Evolutionary conservation across 2,797 vertebrate genomes (phyloP).

Genomic region (Notamacropus eugenii): DNA sequence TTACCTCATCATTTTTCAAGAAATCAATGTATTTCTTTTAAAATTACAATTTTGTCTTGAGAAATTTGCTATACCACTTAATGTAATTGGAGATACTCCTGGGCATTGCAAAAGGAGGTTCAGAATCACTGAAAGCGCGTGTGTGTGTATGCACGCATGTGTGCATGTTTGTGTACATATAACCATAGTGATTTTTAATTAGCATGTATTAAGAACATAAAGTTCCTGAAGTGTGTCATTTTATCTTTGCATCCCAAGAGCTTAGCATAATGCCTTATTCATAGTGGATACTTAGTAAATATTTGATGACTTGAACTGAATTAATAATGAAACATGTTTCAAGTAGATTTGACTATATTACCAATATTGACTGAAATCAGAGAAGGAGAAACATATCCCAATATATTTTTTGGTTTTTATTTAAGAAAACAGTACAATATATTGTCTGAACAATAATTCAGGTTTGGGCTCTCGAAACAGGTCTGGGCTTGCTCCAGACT

Average conservation of each 20-base stretch:
- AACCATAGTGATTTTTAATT: background rate
- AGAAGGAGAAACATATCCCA: conserved; percentile 37
- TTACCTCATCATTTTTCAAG: background rate
- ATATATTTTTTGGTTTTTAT: conserved; percentile 37
- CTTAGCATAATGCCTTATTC: background rate
- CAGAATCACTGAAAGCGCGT: background rate
- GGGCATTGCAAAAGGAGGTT: background rate
- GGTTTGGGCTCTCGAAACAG: conserved; percentile 20
- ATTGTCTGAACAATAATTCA: conserved; percentile 29
- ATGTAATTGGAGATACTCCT: background rate
- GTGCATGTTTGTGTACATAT: background rate
- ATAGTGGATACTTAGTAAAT: background rate
- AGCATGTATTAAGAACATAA: background rate
- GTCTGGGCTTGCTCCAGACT: background rate
- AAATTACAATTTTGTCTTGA: background rate
- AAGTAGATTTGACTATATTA: background rate
- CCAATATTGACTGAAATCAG: conserved; percentile 3
- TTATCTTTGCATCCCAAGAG: background rate
- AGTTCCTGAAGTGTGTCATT: background rate
- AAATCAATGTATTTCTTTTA: background rate
- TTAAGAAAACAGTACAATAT: conserved; percentile 11
- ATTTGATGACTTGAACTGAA: background rate
- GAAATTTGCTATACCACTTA: background rate
- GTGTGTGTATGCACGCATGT: background rate
- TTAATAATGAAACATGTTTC: background rate